Base-by-base conservation (phyloP, 2,113 vertebrate genomes). In the Microcebus murinus region DNA sequence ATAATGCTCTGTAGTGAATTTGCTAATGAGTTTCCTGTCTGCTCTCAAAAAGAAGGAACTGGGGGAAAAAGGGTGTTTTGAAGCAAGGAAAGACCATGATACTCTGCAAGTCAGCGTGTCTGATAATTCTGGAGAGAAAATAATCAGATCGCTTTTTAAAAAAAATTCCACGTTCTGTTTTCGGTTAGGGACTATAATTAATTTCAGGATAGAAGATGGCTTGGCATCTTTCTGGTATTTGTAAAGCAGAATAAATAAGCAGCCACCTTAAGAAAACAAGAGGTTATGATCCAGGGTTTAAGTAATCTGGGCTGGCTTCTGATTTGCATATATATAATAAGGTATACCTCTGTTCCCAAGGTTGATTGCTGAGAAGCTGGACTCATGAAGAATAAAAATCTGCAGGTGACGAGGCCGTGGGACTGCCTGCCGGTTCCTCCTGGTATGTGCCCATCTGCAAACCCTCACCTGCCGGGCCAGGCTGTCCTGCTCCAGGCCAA, bases 231-330 rank as follows among this genome's bases (percentile, higher is more conserved):
- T 95, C 82, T 48, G 68, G 55, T 87, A 90, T 80, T 71, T 94
- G 96, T 96, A 96, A 95, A 97, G 88, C 96, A 95, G 97, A 96
- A 91, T 87, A 97, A 97, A 96, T 93, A 97, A 95, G 71, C 63
- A 94, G 48, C 79, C 65, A 81, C 59, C 73, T 97, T 92, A 6
- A 48, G 90, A 67, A 81, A n/a, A 63, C 74, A 50, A 80, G 36
- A 91, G 83, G 70, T 94, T 73, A 80, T 84, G 82, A 94, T 90
- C 55, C 15, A 42, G 52, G 71, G 23, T 87, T 87, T 94, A 86
- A 97, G 82, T 90, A 68, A 96, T 94, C 83, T 80, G 48, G 39
- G 50, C 73, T 92, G 89, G 50, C 50, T 96, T 84, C 89, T 76
- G 57, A 97, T 97, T 96, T 97, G 91, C 94, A 90, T 95, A 34